phyloP scores from a whole-genome alignment of 2,888 invertebrate species.

The Lysandra coridon region DNA sequence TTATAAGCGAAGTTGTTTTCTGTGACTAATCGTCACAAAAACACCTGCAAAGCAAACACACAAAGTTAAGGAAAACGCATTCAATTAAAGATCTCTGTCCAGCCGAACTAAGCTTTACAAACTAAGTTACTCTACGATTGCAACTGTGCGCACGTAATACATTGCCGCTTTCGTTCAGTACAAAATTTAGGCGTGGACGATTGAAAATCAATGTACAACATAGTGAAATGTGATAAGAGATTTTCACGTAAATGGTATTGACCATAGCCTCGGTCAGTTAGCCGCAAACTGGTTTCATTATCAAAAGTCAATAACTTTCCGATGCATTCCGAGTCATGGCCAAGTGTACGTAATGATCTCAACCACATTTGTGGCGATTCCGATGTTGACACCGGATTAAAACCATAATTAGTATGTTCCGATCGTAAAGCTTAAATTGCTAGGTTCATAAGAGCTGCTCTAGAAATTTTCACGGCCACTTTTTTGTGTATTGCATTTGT shows the following conservation, averaged over 20 bases:
- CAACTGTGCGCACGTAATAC: background rate
- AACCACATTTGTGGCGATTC: slow-evolving; percentile 43
- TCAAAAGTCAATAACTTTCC: slow-evolving; percentile 81
- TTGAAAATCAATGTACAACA: background rate
- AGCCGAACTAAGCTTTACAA: background rate
- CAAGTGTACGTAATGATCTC: slow-evolving; percentile 63
- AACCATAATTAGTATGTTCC: slow-evolving; percentile 13
- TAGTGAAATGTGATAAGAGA: slow-evolving; percentile 42
- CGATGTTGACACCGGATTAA: slow-evolving; percentile 29
- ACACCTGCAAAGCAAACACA: background rate
- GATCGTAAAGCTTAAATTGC: background rate
- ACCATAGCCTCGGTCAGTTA: slow-evolving; percentile 74
- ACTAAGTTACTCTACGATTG: background rate
- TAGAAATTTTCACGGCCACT: background rate
- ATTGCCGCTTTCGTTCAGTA: background rate
- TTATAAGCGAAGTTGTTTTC: too few relatives aligned
- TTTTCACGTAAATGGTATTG: slow-evolving; percentile 48
- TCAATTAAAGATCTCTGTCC: background rate
- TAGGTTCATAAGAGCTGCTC: background rate
- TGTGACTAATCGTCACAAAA: background rate
- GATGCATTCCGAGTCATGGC: slow-evolving; percentile 77
- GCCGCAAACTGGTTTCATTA: slow-evolving; percentile 78
- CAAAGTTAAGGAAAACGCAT: background rate
- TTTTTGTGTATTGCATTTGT: background rate
- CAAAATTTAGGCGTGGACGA: background rate